Conservation (phyloP, 2,113 vertebrate genomes). For the Pterocles gutturalis region DNA sequence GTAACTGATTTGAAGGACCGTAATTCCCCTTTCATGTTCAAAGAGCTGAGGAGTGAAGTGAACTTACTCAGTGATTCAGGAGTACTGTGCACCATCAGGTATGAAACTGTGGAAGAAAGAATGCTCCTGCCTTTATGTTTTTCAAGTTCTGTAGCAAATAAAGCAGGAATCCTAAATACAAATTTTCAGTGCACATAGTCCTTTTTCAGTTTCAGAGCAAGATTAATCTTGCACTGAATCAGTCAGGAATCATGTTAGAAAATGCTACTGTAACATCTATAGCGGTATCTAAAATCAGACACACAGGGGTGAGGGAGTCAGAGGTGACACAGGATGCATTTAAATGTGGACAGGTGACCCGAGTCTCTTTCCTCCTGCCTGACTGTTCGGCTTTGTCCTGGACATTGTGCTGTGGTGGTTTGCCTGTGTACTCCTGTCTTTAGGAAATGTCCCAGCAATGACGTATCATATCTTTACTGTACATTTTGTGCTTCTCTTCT, state of each 20-base stretch:
- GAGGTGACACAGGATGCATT: neutral
- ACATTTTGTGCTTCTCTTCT: neutral
- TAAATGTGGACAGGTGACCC: neutral
- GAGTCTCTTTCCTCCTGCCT: neutral
- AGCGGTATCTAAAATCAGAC: neutral
- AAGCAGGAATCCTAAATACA: neutral
- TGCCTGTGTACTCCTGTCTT: neutral
- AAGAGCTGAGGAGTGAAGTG: neutral
- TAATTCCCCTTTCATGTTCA: neutral
- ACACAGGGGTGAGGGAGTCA: no score
- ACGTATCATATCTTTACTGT: neutral
- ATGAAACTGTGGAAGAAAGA: neutral
- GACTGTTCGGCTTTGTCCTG: neutral
- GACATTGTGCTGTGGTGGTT: neutral
- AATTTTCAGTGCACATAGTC: neutral
- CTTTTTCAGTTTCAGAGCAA: neutral
- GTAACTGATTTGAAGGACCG: neutral
- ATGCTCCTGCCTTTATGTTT: neutral
- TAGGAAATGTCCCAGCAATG: neutral
- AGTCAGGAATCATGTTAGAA: neutral
- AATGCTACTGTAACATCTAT: neutral
- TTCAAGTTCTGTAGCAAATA: neutral
- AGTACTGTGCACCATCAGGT: neutral
- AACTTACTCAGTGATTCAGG: neutral
- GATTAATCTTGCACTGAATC: neutral